Base-by-base conservation (phyloP, 2,888 invertebrate genomes). In the Pammene aurita region DNA sequence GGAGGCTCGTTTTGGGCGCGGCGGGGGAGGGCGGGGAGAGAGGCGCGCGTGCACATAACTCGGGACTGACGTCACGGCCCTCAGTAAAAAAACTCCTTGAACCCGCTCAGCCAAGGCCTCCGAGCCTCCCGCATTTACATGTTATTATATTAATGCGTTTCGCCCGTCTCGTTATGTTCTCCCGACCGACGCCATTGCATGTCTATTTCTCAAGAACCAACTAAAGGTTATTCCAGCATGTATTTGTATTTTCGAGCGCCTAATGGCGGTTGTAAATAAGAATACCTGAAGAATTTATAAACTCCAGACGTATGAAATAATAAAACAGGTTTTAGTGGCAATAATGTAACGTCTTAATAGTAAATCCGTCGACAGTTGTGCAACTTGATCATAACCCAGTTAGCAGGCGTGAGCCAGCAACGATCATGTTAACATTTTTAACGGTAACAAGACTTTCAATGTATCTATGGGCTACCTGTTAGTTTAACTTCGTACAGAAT, bases 61-160 rank as follows among this genome's bases (percentile, higher is more conserved):
- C 76, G 75, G 77, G 76, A 79, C 80, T 91, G 91, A 89, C 91
- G 92, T 92, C 92, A 92, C 82, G 80, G 84, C 81, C 83, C 79
- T 81, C 79, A 82, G 84, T 86, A 89, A 88, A 62, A 57, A 88
- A 90, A 88, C 84, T 79, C 86, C 86, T 80, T 90, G 89, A 90
- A 90, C 91, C 84, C 86, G 79, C 76, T 78, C 80, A 86, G 84
- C 87, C 90, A 90, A 90, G 91, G 90, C 79, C 88, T 85, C 75
- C 77, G 76, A 82, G 80, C 75, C 83, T 86, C 82, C 82, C 80
- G 85, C 85, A 86, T 87, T 86, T 84, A 81, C 79, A 80, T 83
- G 76, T 80, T 82, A 79, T 80, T 81, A 81, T 81, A 72, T 76
- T 80, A 80, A 83, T 81, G 76, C 71, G 77, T 78, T 81, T 81